phyloP scores from a whole-genome alignment of 2,113 vertebrate species.

The Cyanistes caeruleus region DNA sequence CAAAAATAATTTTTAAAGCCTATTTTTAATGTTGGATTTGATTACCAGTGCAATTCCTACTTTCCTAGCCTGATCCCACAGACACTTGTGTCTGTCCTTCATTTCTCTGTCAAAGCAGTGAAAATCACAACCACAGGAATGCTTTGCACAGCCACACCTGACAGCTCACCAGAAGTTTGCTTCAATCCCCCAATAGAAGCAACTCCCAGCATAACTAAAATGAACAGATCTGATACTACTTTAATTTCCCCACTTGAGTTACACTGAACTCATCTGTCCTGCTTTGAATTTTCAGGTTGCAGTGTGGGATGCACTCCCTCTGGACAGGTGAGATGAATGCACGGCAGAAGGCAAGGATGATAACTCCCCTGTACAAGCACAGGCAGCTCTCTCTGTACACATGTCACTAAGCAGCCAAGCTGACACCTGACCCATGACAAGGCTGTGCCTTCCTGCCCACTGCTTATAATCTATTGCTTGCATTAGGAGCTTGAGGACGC shows the following conservation, averaged over 20 bases:
- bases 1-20: not conserved
- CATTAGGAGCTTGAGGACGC: not conserved
- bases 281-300: not conserved
- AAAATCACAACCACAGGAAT: not conserved
- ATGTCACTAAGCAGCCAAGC: not conserved
- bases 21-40: not conserved
- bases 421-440: not conserved
- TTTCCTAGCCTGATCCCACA: not conserved
- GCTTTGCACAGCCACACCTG: not conserved
- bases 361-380: not conserved
- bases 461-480: not conserved
- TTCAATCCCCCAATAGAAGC: not conserved
- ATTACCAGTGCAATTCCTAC: not conserved
- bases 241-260: not conserved
- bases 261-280: not conserved
- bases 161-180: not conserved
- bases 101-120: not conserved
- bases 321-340: not conserved
- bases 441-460: not conserved
- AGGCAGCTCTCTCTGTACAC: not conserved
- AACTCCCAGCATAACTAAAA: not conserved
- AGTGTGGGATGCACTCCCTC: not conserved
- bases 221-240: accelerated
- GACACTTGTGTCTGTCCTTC: not conserved
- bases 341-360: not conserved